phyloP scores from a whole-genome alignment of 2,797 vertebrate genomes.

The Capromys pilorides region DNA sequence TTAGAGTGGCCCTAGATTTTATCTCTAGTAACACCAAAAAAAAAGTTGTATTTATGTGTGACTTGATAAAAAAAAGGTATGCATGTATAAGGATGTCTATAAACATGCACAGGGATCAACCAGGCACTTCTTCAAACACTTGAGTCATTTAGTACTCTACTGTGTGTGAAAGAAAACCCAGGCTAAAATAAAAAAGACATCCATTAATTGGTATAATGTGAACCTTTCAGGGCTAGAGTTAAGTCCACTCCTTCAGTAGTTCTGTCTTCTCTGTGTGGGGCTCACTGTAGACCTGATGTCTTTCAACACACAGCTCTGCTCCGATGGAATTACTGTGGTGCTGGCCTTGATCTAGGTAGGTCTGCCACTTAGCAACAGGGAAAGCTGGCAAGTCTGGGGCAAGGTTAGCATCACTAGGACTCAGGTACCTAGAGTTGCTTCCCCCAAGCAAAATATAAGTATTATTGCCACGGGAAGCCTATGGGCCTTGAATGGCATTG shows the following conservation, averaged over 20 bases:
- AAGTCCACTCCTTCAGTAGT: background rate
- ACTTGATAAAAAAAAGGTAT: background rate
- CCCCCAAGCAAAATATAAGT: background rate
- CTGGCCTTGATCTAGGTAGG: too few species aligned
- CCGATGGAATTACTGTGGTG: background rate
- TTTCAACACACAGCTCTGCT: background rate
- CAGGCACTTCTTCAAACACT: background rate
- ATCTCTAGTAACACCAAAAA: background rate
- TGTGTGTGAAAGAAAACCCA: background rate
- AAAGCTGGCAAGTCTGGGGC: background rate
- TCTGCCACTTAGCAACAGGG: background rate
- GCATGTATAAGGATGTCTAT: background rate
- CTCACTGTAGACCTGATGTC: accelerated
- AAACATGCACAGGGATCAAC: background rate
- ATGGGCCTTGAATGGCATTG: background rate
- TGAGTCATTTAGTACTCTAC: background rate
- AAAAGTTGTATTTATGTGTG: background rate
- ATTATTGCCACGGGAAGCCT: background rate
- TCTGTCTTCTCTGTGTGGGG: background rate
- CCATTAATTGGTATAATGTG: background rate
- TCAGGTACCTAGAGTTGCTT: background rate
- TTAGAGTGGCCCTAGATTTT: background rate
- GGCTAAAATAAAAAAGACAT: background rate
- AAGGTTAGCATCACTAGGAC: background rate
- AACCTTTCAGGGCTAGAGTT: background rate